Base-by-base conservation (phyloP, 2,888 invertebrate genomes). In the Leptinotarsa haldemani region DNA sequence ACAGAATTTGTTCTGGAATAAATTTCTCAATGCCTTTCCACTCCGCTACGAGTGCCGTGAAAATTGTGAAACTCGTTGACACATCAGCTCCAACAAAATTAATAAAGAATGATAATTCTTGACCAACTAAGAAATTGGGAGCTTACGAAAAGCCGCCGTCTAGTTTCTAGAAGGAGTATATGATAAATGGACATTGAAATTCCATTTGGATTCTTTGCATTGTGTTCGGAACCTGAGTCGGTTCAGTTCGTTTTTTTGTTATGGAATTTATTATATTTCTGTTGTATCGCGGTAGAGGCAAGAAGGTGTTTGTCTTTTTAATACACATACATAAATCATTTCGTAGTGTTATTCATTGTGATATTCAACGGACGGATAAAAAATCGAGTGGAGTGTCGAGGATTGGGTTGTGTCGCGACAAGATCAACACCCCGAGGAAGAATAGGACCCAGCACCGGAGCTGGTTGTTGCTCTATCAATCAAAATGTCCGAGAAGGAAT, bases 131-230 rank as follows among this genome's bases (percentile, higher is more conserved):
- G 52, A 30, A 68, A 56, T 68, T 68, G 56, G 68, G 47, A 68
- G 68, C 68, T 56, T 68, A 68, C 56, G 56, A 76, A 78, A 78
- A 75, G 76, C 80, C 80, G 80, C 80, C 79, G 79, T 76, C 76
- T 74, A 75, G 71, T 68, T 72, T 78, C 78, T 76, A 73, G 77
- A 75, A 78, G 78, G 76, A 75, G 74, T 64, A 66, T 84, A 86
- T 87, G 87, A 87, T 87, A 86, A 87, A 87, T 87, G 83, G 84
- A 83, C 85, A 84, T 82, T 83, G 83, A 86, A 85, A 86, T 86
- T 86, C 85, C 85, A 84, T 84, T 83, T 82, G 85, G 83, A 86
- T 86, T 85, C 86, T 83, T 82, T 74, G 80, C 84, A 85, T 86
- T 86, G 85, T 86, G 78, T 81, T 84, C 84, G 82, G 84, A 83